Base-by-base conservation (phyloP, 1,140 invertebrate species). In the Thaumatotibia leucotreta region DNA sequence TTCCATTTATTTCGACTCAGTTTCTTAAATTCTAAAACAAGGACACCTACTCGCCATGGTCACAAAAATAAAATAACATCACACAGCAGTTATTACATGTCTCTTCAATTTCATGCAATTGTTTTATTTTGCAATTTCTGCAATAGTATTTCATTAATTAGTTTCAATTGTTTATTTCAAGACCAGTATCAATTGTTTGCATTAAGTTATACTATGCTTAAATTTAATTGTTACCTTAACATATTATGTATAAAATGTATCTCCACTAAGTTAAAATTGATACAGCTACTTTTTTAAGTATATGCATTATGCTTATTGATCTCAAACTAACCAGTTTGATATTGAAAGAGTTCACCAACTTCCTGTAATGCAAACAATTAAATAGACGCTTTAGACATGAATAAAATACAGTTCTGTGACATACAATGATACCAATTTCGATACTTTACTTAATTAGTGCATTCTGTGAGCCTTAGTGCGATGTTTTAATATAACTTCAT, bases 351-450 rank as follows among this genome's bases (percentile, higher is more conserved):
- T 85, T 89, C 85, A 89, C 86, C 84, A 89, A 85, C 84, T 83
- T 84, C 86, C 86, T 89, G 86, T 83, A 89, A 89, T 89, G 74
- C 77, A 89, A 89, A 89, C 82, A 89, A 87, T 81, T 74, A 86
- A 73, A 82, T 69, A 79, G 72, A 74, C 75, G 68, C 71, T 73
- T 75, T 64, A 74, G 29, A 33, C 29, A 32, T 11, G 17, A 33
- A 62, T 32, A 62, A 62, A 31, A 35, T 9, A 62, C 3, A 35
- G 11, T 17, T 17, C 27, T 62, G 3, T 33, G 4, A 20, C 4
- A 45, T 17, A 39, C 20, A 20, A 45, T 6, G 17, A 20, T 45
- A 45, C n/a, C 17, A 0, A 17, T 20, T 17, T 6, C 39, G 0
- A 45, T 45, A 45, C 17, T 20, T 45, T 20, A 14, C 2, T 14